Conservation (phyloP, 2,888 invertebrate species). For the Molanna angustata region DNA sequence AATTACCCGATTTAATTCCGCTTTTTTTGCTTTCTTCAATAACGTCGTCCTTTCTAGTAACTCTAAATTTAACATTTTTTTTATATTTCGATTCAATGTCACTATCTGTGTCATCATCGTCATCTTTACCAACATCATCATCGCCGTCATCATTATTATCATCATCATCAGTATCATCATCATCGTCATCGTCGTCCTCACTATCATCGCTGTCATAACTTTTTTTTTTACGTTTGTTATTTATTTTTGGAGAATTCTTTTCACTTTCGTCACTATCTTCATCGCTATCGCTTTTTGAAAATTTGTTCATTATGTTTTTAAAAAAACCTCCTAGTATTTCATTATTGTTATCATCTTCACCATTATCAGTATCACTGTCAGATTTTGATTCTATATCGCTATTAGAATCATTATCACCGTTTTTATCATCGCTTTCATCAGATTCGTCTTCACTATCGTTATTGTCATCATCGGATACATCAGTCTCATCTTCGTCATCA, state of each 20-base stretch:
- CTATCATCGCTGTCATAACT: conserved; percentile 28
- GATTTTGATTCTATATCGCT: conserved; percentile 31
- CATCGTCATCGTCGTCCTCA: conserved; percentile 23
- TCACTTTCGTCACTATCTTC: conserved; percentile 20
- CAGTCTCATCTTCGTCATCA: conserved; percentile 23
- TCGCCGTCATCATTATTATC: conserved; percentile 35
- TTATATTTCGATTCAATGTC: too few species aligned
- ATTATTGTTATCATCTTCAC: conserved; percentile 35
- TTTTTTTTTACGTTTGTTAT: conserved; percentile 30
- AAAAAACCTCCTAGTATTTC: conserved; percentile 28
- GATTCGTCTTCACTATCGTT: conserved; percentile 35
- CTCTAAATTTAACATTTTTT: too few species aligned
- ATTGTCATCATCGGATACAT: conserved; percentile 34
- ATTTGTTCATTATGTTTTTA: too few species aligned
- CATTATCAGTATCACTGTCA: conserved; percentile 33
- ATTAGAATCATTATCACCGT: conserved; percentile 24
- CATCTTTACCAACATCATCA: conserved; percentile 33
- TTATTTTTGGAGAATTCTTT: conserved; percentile 19
- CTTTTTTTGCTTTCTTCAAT: too few species aligned
- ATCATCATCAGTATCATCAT: conserved; percentile 31
- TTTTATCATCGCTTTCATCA: conserved; percentile 28
- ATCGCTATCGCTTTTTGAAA: conserved; percentile 18
- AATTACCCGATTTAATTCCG: too few species aligned
- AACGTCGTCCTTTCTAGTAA: conserved; percentile 12
- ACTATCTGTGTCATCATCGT: conserved; percentile 26